phyloP scores from a whole-genome alignment of 2,888 invertebrate species.

The Tryphoninae sp. region DNA sequence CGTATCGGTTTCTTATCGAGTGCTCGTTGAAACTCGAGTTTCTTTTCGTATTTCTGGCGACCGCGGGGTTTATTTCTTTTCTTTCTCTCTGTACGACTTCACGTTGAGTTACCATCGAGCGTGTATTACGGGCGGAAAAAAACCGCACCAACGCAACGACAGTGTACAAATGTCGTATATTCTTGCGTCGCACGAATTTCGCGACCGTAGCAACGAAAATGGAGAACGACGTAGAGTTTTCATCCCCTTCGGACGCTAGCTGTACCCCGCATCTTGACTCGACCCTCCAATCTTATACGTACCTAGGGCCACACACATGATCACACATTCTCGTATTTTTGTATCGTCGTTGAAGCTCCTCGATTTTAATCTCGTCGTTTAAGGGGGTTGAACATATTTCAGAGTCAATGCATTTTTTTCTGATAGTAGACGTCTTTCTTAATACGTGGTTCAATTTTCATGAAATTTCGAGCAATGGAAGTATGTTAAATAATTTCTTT shows the following conservation, averaged over 20 bases:
- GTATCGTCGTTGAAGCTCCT: conserved; percentile 40
- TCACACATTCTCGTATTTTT: conserved; percentile 45
- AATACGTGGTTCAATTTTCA: too few relatives aligned
- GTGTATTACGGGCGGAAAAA: conserved; percentile 35
- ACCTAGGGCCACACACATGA: conserved; percentile 50
- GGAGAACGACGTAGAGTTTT: conserved; percentile 39
- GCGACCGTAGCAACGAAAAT: conserved; percentile 4
- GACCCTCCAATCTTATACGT: conserved; percentile 48
- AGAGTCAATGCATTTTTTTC: too few relatives aligned
- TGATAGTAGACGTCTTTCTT: too few relatives aligned
- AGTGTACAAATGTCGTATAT: conserved; percentile 39
- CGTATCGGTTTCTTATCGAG: conserved; percentile 38
- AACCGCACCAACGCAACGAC: conserved; percentile 38
- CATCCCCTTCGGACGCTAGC: conserved; percentile 10
- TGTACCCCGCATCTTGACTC: conserved; percentile 31
- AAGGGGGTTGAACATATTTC: too few relatives aligned
- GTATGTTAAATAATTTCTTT: too few relatives aligned
- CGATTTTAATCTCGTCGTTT: too few relatives aligned
- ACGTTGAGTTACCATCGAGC: conserved; percentile 30
- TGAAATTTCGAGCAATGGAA: too few relatives aligned
- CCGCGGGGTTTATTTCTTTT: not conserved
- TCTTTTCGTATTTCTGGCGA: conserved; percentile 36
- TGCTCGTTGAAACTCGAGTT: conserved; percentile 29
- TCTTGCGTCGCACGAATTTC: conserved; percentile 31
- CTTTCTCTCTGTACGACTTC: not conserved